Evolutionary conservation across 1,140 invertebrate species (phyloP), one percentile per base, ranked within the genome.

Genomic region (Aphaenogaster ashmeadi): DNA sequence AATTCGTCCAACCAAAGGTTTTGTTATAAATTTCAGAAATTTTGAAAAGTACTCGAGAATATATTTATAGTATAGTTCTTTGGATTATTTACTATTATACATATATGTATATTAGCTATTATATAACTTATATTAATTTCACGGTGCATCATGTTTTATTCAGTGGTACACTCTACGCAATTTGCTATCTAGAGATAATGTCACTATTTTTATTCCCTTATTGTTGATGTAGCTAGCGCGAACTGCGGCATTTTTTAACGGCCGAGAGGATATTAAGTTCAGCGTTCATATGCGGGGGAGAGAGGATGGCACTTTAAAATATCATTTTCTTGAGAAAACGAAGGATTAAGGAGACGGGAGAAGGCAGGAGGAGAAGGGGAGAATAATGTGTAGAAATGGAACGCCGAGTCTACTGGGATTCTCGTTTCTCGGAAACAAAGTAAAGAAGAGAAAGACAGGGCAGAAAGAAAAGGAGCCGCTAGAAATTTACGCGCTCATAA

Each of bases 401-500:
- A 79, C 83, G 44, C 47, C 54, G 33, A 7, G 85, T 87, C 85
- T 87, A 80, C 84, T 80, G 77, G 84, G 77, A 86, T 86, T 86
- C 84, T 86, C 77, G 84, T 86, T 67, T 58, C 77, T 81, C 62
- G 77, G 77, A 80, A 80, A 80, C 75, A 52, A 88, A 88, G 78
- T 80, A 78, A 78, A 71, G 52, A 79, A 64, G 58, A 88, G 56
- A 69, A 74, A 88, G 79, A 75, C 80, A 84, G 33, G 41, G 44
- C 33, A 62, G n/a, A 84, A 84, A 84, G 80, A 84, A 84, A 60
- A 84, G 54, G 41, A 84, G 80, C 69, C 41, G 71, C 41, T 41
- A 54, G 92, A 93, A 95, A 95, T 95, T 95, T 95, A 95, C 94
- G 93, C 90, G 92, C 93, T 94, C 94, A 93, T 95, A 95, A 95